These are phyloP conservation scores for Eilema depressum DNA, from an alignment of 2,888 invertebrate genomes.

Conservation along the genomic window DNA sequence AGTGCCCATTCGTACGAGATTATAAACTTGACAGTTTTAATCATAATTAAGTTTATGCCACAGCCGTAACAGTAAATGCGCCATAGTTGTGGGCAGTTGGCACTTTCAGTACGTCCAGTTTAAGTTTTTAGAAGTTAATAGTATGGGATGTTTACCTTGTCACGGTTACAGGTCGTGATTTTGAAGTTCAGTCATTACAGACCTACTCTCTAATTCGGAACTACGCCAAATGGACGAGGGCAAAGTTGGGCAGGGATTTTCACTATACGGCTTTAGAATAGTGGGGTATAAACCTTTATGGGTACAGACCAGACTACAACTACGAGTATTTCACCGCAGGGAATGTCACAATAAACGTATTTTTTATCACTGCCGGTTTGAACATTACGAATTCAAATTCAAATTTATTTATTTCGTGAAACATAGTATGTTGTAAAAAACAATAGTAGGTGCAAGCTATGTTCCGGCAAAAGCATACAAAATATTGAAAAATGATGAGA, in stretches of 20 bases:
- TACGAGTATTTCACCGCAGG: neutral
- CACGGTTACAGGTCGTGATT: slow-evolving; percentile 13
- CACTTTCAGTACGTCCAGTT: neutral
- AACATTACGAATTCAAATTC: neutral
- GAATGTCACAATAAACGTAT: neutral
- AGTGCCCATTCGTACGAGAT: no score
- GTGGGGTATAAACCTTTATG: slow-evolving; percentile 12
- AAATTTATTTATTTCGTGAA: no score
- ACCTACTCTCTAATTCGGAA: slow-evolving; percentile 9
- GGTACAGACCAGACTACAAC: neutral
- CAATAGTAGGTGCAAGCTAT: no score
- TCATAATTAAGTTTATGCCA: neutral
- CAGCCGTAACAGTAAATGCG: neutral
- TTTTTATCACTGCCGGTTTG: neutral
- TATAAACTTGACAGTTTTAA: neutral
- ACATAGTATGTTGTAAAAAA: no score
- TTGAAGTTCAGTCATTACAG: slow-evolving; percentile 10
- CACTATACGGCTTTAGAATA: slow-evolving; percentile 2
- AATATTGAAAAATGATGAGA: no score
- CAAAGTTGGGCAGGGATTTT: neutral
- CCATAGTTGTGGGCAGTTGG: neutral
- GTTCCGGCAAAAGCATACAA: no score
- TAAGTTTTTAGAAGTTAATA: neutral
- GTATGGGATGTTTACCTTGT: neutral
- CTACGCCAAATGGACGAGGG: slow-evolving; percentile 15